Base-by-base conservation (phyloP, 2,888 invertebrate genomes). In the Pocota personata region DNA sequence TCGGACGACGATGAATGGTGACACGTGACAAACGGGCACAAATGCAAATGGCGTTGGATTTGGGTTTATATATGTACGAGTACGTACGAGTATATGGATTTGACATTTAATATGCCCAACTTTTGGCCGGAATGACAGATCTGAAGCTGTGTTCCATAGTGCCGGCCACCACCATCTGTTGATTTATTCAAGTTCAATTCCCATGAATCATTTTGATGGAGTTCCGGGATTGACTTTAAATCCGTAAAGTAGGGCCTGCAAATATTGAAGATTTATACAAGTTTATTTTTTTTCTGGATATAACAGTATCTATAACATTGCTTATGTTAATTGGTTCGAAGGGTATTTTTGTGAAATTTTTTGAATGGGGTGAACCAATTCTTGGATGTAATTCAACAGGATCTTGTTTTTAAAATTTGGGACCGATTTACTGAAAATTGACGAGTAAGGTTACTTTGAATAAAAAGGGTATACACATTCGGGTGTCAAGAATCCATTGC, bases 111-210 rank as follows among this genome's bases (percentile, higher is more conserved):
- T 50, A 66, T 73, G 57, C 58, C 37, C 30, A 73, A 79, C n/a
- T 73, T 79, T 79, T 73, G 73, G 57, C 40, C 48, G 30, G 60
- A 64, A 73, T 58, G 37, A 48, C 60, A 58, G n/a, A 57, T 66
- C 12, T 35, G 24, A n/a, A 8, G 37, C 43, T 37, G 50, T 57
- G 40, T 40, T 40, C 40, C 40, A 5, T 40, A 14, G 40, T 14
- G 40, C 52, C 24, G 6, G 52, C 52, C 3, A 10, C n/a, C 57
- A 58, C 4, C 60, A 30, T 50, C 30, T 43, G 50, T 55, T 67
- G 75, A 80, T 80, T 48, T 52, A 67, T 66, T 80, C 52, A 19
- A 52, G 48, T 75, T 75, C 75, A 52, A 50, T 66, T 80, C 58
- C 14, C 60, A 43, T 67, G 35, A 67, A 80, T 62, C 43, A 67